A percentile compares a stretch with the other conserved stretches of the same genome.
These are phyloP conservation scores for Heliconius nattereri DNA, from an alignment of 1,140 invertebrate genomes.

Conservation along the genomic window DNA sequence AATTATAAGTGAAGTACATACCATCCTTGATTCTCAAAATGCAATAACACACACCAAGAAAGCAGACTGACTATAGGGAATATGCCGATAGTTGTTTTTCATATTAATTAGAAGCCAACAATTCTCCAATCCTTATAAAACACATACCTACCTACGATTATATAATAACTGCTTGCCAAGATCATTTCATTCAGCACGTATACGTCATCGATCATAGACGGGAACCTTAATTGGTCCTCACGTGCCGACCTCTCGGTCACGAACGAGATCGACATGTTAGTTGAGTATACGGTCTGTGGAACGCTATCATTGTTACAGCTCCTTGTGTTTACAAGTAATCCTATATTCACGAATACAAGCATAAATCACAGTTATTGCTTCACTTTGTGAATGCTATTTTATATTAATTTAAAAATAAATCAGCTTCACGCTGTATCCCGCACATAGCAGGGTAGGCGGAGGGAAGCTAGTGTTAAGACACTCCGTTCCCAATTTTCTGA, in stretches of 20 bases:
- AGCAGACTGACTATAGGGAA: too few relatives aligned
- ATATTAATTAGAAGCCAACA: neutral
- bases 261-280: neutral
- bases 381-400: neutral
- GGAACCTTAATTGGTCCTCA: slow-evolving; percentile 10
- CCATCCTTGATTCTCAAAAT: too few relatives aligned
- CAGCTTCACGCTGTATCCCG: too few relatives aligned
- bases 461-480: too few relatives aligned
- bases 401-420: too few relatives aligned
- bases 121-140: neutral
- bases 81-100: too few relatives aligned
- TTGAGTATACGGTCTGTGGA: slow-evolving; percentile 2
- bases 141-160: neutral
- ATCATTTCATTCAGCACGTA: slow-evolving; percentile 11
- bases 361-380: neutral
- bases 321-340: neutral
- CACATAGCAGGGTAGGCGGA: too few relatives aligned
- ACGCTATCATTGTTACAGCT: neutral
- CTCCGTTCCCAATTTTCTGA: too few relatives aligned
- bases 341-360: neutral
- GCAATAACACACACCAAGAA: too few relatives aligned
- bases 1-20: too few relatives aligned
- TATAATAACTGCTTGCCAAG: neutral
- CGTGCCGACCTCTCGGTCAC: slow-evolving; percentile 13
- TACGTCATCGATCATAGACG: slow-evolving; percentile 8